Base-by-base conservation (phyloP, 2,888 invertebrate species). In the Torymus texanus region DNA sequence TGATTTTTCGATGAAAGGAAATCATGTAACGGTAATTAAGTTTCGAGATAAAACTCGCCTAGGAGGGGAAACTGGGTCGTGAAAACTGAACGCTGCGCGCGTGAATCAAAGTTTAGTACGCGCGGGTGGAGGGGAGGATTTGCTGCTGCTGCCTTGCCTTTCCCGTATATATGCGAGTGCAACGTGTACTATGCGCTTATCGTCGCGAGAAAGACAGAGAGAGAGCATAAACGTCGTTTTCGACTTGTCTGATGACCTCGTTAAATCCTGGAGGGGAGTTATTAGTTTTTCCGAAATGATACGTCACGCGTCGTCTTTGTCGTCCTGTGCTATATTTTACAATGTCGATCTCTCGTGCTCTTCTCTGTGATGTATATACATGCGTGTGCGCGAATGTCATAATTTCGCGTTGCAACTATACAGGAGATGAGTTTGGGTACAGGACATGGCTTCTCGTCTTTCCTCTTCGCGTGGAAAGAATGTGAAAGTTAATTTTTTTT, bases 1-100 rank as follows among this genome's bases (percentile, higher is more conserved):
- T 56, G 75, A 81, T 81, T 81, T 77, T 70, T 65, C 74, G 75
- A 76, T 77, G 81, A 74, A 77, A 74, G 77, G 77, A 79, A 77
- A 77, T 81, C 71, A 79, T 79, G 79, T 77, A 81, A 81, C 70
- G 71, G 76, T 79, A 76, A 81, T 81, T 77, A 79, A 73, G 81
- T 81, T 79, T 79, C 63, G 29, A 73, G 79, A 81, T 81, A 79
- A 78, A 81, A 79, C 70, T 74, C 55, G 16, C 14, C 24, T 50
- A 24, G 67, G 21, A 65, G 65, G 53, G 53, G 59, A 79, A 81
- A 81, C 77, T 81, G 61, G 81, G 81, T 81, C 79, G 79, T 55
- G 81, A 81, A 79, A 81, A 81, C 79, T 76, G 59, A 71, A 21
- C 53, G 5, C 41, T 21, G 41, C 41, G 14, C 68, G 41, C 80